phyloP scores from a whole-genome alignment of 2,113 vertebrate genomes.

The Stigmatopora nigra region DNA sequence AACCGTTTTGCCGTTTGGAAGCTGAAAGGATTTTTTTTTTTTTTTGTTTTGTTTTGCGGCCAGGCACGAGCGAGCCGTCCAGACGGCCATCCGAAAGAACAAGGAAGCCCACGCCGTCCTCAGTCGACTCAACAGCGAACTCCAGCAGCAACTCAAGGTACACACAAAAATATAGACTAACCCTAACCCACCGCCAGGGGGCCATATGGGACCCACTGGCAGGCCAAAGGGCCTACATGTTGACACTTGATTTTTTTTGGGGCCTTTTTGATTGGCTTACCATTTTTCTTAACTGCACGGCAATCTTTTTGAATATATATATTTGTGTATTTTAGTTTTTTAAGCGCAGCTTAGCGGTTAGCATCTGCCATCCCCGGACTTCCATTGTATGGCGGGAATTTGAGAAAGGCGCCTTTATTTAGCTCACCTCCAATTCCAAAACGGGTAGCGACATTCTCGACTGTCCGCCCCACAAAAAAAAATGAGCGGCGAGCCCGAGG shows the following conservation, averaged over 20 bases:
- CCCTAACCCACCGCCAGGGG: too few relatives aligned
- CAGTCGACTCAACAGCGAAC: constrained; percentile 90
- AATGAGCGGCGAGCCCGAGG: constrained; percentile 38
- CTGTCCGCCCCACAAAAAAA: constrained; percentile 54
- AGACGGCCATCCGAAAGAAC: constrained; percentile 90
- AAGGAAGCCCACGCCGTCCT: constrained; percentile 91
- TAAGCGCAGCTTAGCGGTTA: not conserved
- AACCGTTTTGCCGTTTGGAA: not conserved
- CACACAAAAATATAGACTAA: too few relatives aligned
- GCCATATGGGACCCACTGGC: too few relatives aligned
- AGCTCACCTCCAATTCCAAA: constrained; percentile 48
- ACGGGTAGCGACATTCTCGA: constrained; percentile 50
- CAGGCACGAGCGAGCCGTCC: constrained; percentile 89
- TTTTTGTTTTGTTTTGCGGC: constrained; percentile 60
- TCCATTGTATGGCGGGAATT: constrained; percentile 39
- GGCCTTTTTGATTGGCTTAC: too few relatives aligned
- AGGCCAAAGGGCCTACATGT: too few relatives aligned
- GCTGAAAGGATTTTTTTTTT: not conserved
- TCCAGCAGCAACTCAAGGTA: constrained; percentile 98
- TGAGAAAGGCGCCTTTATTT: constrained; percentile 56
- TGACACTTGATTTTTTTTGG: too few relatives aligned
- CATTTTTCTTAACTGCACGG: too few relatives aligned
- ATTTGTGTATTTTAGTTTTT: too few relatives aligned
- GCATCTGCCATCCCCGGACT: constrained; percentile 37
- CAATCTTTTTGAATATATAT: too few relatives aligned